These are phyloP conservation scores for Heliconius ethilla DNA, from an alignment of 2,888 invertebrate genomes.

Conservation along the genomic window DNA sequence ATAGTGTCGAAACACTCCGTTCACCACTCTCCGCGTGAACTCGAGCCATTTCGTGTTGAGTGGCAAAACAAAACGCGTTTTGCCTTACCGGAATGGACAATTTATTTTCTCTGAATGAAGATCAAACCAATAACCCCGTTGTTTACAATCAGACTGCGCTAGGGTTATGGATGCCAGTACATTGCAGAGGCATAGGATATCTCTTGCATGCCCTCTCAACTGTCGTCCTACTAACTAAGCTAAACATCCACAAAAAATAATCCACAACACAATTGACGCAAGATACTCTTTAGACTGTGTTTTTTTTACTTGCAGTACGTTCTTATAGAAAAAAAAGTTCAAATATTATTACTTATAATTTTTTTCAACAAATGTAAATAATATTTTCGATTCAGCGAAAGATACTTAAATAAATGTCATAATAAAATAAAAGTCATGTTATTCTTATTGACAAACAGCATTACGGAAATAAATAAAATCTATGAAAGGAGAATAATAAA, in stretches of 20 bases:
- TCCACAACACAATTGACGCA: too few species aligned
- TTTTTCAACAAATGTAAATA: not conserved
- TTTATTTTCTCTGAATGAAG: too few species aligned
- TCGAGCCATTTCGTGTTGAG: not conserved
- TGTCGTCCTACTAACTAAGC: not conserved
- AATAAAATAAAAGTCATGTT: not conserved
- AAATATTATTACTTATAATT: not conserved
- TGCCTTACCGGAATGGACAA: not conserved
- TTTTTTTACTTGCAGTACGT: not conserved
- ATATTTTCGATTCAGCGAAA: not conserved
- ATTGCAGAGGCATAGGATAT: too few species aligned
- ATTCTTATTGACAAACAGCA: conserved; percentile 14
- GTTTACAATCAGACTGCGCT: too few species aligned
- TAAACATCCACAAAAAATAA: not conserved
- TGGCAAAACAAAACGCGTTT: not conserved
- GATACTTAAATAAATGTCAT: not conserved
- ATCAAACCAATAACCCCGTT: too few species aligned
- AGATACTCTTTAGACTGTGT: not conserved
- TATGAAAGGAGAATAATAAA: conserved; percentile 34
- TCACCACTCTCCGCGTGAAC: too few species aligned
- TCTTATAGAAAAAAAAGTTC: not conserved
- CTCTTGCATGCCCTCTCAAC: too few species aligned
- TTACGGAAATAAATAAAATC: conserved; percentile 9
- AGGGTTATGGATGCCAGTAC: too few species aligned
- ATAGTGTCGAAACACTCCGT: too few species aligned